phyloP scores from a whole-genome alignment of 2,113 vertebrate species.

The Coracopsis vasa region DNA sequence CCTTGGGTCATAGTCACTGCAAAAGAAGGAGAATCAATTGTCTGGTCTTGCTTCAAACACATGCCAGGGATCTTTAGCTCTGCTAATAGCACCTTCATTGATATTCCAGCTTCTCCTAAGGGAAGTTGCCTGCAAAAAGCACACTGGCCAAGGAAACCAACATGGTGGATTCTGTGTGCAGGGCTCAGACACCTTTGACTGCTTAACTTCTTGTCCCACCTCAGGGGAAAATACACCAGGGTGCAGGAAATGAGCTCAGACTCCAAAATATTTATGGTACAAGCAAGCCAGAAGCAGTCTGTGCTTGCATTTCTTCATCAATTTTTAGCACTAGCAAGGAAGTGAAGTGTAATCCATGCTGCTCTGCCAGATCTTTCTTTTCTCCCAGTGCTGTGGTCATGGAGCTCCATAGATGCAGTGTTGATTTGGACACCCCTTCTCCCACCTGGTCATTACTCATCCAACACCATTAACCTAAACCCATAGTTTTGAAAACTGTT shows the following conservation, averaged over 20 bases:
- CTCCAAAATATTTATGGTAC: slow-evolving; percentile 17
- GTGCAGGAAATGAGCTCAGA: slow-evolving; percentile 13
- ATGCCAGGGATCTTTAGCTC: neutral
- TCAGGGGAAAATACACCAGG: neutral
- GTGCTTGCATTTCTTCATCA: neutral
- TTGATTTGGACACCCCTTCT: neutral
- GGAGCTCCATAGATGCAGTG: neutral
- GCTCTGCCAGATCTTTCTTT: neutral
- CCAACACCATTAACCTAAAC: neutral
- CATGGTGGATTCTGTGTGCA: rapidly evolving
- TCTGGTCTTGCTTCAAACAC: neutral
- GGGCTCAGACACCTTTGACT: neutral
- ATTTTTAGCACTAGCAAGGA: neutral
- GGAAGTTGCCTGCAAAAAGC: neutral
- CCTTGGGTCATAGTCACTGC: slow-evolving; percentile 72
- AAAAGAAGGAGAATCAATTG: slow-evolving; percentile 32
- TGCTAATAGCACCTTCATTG: neutral
- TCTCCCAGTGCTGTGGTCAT: neutral
- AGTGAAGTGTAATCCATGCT: neutral
- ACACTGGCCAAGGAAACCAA: neutral
- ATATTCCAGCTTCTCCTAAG: neutral
- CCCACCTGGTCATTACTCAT: neutral
- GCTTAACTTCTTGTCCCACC: neutral
- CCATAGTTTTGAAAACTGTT: neutral
- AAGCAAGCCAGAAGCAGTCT: neutral